phyloP scores from a whole-genome alignment of 2,888 invertebrate genomes.

The Caenorhabditis drosophilae region DNA sequence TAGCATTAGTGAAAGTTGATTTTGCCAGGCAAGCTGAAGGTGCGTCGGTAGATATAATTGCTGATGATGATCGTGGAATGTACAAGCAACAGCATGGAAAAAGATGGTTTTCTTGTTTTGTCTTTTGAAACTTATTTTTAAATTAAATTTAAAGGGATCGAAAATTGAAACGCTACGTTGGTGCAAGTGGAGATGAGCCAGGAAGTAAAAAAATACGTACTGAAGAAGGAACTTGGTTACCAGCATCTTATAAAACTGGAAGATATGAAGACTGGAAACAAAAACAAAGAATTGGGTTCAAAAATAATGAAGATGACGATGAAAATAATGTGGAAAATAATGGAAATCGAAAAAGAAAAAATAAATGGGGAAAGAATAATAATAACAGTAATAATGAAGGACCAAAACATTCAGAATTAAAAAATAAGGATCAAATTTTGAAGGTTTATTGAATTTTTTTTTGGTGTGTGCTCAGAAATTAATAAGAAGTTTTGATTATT shows the following conservation, averaged over 20 bases:
- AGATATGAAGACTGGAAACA: conserved; percentile 72
- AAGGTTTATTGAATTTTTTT: conserved; percentile 14
- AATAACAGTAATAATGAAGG: conserved; percentile 13
- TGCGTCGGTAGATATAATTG: conserved; percentile 83
- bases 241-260: conserved; percentile 87
- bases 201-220: conserved; percentile 84
- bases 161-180: conserved; percentile 91
- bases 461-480: conserved; percentile 1
- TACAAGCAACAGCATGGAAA: conserved; percentile 57
- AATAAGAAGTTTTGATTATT: conserved; percentile 5
- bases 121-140: background rate
- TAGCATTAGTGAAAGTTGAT: conserved; percentile 56
- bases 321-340: conserved; percentile 10
- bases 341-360: conserved; percentile 18
- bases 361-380: conserved; percentile 23
- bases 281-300: conserved; percentile 57
- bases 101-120: too few species aligned
- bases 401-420: conserved; percentile 43
- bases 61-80: conserved; percentile 76
- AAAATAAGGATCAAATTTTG: conserved; percentile 43
- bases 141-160: conserved; percentile 78
- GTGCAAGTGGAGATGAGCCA: conserved; percentile 54
- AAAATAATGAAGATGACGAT: conserved; percentile 13
- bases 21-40: conserved; percentile 83
- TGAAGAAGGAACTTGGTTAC: conserved; percentile 83